These are phyloP conservation scores for Chondrosia reniformis DNA, from an alignment of 37 sponge, comb jelly and placozoan genomes.

Conservation along the genomic window DNA sequence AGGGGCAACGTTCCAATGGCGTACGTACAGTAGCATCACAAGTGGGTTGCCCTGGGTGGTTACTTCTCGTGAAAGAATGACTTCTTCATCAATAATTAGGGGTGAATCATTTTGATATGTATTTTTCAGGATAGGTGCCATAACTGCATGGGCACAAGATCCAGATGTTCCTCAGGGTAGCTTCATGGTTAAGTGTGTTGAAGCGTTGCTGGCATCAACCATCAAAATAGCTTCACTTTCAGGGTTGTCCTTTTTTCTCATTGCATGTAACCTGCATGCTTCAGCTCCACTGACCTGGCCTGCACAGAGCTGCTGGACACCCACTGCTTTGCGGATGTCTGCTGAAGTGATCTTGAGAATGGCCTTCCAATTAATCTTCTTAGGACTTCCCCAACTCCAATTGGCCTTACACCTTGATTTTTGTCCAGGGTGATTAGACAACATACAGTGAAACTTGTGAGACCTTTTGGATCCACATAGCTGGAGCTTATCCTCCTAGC, in stretches of 20 bases:
- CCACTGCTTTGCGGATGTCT: not conserved
- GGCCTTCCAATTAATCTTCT: not conserved
- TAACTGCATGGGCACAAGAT: not conserved
- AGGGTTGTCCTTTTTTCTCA: not conserved
- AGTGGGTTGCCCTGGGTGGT: conserved; percentile 1
- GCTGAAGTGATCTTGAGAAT: not conserved
- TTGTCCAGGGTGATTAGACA: not conserved
- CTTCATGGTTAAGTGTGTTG: not conserved
- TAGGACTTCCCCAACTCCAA: not conserved
- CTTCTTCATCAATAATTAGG: not conserved
- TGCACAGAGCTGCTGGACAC: not conserved
- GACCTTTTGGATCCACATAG: conserved; percentile 14
- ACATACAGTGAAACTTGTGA: not conserved
- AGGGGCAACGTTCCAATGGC: not conserved
- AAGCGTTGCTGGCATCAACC: not conserved
- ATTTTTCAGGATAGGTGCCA: not conserved
- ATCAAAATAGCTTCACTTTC: not conserved
- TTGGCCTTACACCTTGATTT: not conserved
- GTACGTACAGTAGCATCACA: too few species aligned
- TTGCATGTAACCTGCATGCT: not conserved
- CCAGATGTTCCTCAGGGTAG: not conserved
- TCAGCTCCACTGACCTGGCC: not conserved
- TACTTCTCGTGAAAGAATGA: not conserved
- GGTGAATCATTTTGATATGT: not conserved
- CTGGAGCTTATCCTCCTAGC: conserved; percentile 11